phyloP scores from a whole-genome alignment of 2,888 invertebrate species.

The Choreutis nemorana region DNA sequence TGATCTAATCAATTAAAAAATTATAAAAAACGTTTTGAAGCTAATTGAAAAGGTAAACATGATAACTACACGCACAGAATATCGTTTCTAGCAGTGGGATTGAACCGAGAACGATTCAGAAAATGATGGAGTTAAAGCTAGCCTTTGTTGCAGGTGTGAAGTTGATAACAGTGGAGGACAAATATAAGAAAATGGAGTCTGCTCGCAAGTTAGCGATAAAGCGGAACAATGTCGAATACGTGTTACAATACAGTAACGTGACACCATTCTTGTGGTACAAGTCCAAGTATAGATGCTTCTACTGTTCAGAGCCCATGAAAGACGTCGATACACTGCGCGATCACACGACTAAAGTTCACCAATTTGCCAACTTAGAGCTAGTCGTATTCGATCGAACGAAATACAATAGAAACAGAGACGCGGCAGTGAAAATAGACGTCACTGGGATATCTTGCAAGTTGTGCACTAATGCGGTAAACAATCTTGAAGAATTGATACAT shows the following conservation, averaged over 20 bases:
- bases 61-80: too few species aligned
- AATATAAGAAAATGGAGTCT: conserved; percentile 46
- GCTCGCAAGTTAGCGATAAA: conserved; percentile 43
- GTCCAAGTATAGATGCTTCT: conserved; percentile 48
- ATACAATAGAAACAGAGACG: conserved; percentile 50
- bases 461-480: conserved; percentile 28
- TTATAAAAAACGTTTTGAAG: too few species aligned
- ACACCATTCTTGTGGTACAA: conserved; percentile 57
- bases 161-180: conserved; percentile 42
- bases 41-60: too few species aligned
- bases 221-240: conserved; percentile 48
- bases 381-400: conserved; percentile 45
- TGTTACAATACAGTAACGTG: conserved; percentile 47
- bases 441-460: conserved; percentile 42
- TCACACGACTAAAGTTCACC: conserved; percentile 35
- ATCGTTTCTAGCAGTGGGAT: too few species aligned
- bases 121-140: too few species aligned
- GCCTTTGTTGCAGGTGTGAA: conserved; percentile 55
- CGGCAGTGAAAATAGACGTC: conserved; percentile 54
- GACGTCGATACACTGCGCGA: conserved; percentile 34
- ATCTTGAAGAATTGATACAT: conserved; percentile 45
- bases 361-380: conserved; percentile 41
- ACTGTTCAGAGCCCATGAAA: conserved; percentile 44
- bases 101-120: too few species aligned
- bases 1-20: too few species aligned